Evolutionary conservation across 35 echinoderm and acorn worm genomes (phyloP), one percentile per base, ranked within the genome.

Genomic region (Diadema setosum): DNA sequence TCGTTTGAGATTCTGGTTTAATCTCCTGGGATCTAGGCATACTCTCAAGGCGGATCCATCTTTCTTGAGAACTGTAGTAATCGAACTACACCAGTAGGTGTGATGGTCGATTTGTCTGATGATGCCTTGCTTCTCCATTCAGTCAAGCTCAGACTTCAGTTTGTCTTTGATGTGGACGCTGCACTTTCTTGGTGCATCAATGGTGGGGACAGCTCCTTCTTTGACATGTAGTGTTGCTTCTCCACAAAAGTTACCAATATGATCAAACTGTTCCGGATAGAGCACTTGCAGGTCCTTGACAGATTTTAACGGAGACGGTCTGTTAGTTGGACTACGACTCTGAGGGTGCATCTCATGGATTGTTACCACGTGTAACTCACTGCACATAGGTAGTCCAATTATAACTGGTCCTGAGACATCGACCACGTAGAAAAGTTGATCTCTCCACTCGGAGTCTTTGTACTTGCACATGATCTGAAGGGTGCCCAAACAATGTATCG

Each of bases 161-260:
- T 93, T 93, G 6, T 27, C n/a, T 50, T 87, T 87, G 11, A 92
- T 20, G 70, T 92, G 84, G 45, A 86, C 82, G 40, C 83, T 86
- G 70, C 48, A 92, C 39, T 92, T 92, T 23, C 74, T 34, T 42
- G 69, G 83, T 12, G 83, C 24, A 16, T 87, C 84, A 30, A 87
- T 82, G 2, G 17, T 63, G 9, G 84, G 90, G 64, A 59, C 52
- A 14, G 75, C 65, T 67, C 82, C 32, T 15, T 92, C 70, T 34
- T 87, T 92, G 6, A 87, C 26, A 24, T 92, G 84, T 16, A 87
- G 69, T 2, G 64, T 57, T 31, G 83, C 69, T 87, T 70, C 26
- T 21, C 37, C 52, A 29, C 60, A 80, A 65, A 92, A 87, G 57
- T 84, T 93, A 1, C 85, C 91, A 88, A 88, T 82, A 2, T 57